Evolutionary conservation across 30 jellyfish, hydroid and myxozoan genomes (phyloP), one percentile per base, ranked within the genome.

Genomic region (Hydractinia symbiolongicarpus): DNA sequence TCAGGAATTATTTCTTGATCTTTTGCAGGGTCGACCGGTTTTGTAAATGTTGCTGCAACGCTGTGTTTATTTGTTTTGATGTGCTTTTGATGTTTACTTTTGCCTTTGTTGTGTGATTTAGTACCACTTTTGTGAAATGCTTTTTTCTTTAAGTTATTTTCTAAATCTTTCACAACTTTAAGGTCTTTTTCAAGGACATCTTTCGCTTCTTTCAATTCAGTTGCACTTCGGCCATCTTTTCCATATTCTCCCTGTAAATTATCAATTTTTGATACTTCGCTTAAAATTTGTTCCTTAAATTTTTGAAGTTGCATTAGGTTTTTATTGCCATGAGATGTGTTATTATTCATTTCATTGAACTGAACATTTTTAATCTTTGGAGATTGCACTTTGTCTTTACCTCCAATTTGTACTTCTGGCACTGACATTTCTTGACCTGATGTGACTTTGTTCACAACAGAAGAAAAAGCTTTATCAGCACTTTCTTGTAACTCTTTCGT

Each of bases 221-320:
- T 73, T 50, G 98, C 84, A 20, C 89, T 77, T 51, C 73, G 83
- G 67, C 73, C 78, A 55, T 85, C 89, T 69, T 67, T 80, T 21
- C 93, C 88, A 73, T 91, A 91, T 68, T 91, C 91, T 9, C 83
- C 94, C 55, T 87, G 95, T 54, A 91, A 76, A n/a, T 87, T 86
- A 67, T 86, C 78, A 50, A 91, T 91, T 69, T 91, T 91, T 30
- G 79, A 88, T 9, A 91, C 96, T 76, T 91, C 98, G 14, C 86
- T 53, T 30, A 75, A 80, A 8, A 91, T 91, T 78, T 91, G 98
- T 15, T 71, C 67, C 73, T 84, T 86, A 70, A 91, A 91, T 50
- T 86, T 86, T 70, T 86, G 95, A 5, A 91, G 87, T 67, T 91
- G 88, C 49, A 79, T 57, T 56, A 86, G n/a, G 62, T 83, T 76